Conservation (phyloP, 2,113 vertebrate genomes). For the Bucco capensis region DNA sequence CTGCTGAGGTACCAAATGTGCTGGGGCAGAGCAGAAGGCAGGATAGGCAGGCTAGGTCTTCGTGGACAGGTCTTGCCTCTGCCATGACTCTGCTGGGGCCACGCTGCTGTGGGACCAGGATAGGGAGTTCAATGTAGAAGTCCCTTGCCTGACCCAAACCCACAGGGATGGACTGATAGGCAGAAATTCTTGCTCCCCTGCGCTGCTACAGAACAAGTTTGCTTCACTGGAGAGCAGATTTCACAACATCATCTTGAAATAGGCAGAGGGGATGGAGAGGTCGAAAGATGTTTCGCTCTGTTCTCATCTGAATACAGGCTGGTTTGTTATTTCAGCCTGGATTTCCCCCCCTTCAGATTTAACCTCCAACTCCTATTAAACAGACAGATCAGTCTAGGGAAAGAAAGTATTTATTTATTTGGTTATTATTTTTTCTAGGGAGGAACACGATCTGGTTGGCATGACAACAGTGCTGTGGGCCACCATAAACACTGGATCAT, state of each 20-base stretch:
- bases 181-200: neutral
- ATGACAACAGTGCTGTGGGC: conserved; percentile 38
- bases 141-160: neutral
- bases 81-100: neutral
- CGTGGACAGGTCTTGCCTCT: neutral
- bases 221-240: neutral
- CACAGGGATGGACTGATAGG: neutral
- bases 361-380: conserved; percentile 19
- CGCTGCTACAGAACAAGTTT: neutral
- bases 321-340: neutral
- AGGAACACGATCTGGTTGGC: conserved; percentile 28
- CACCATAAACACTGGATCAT: conserved; percentile 58
- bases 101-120: neutral
- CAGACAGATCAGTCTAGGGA: neutral
- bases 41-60: neutral
- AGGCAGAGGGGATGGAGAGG: neutral
- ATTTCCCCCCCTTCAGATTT: neutral
- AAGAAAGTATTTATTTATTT: conserved; percentile 56
- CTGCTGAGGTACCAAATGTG: neutral
- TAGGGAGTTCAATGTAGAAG: fast-evolving
- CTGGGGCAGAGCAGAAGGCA: neutral
- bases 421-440: conserved; percentile 37
- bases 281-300: neutral
- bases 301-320: neutral
- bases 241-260: neutral